Conservation (phyloP, 1,140 invertebrate genomes). For the Papilio polytes region DNA sequence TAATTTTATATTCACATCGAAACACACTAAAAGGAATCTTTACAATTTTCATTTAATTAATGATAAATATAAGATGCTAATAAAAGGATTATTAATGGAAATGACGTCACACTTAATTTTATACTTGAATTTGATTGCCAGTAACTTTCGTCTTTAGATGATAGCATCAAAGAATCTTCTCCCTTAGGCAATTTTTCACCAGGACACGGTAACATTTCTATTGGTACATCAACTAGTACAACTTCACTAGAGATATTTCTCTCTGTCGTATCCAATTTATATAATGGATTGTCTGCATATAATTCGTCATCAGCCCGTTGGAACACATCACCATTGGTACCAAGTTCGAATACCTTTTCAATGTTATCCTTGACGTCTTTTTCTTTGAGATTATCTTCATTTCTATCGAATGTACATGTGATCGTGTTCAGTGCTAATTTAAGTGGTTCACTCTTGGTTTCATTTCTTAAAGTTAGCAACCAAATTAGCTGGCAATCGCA, state of each 20-base stretch:
- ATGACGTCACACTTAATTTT: conserved; percentile 53
- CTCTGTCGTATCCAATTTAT: conserved; percentile 62
- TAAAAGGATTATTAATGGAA: conserved; percentile 51
- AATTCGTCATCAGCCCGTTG: conserved; percentile 61
- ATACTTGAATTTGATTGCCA: conserved; percentile 63
- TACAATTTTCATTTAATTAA: neutral
- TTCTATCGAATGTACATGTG: conserved; percentile 58
- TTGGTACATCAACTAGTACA: conserved; percentile 58
- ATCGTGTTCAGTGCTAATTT: conserved; percentile 69
- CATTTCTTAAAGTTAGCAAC: conserved; percentile 89
- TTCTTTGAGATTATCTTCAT: conserved; percentile 34
- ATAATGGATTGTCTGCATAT: conserved; percentile 55
- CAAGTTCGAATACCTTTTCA: conserved; percentile 56
- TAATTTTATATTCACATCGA: conserved; percentile 25
- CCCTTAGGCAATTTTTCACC: conserved; percentile 61
- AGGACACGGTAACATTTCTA: conserved; percentile 63
- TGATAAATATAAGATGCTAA: conserved; percentile 35
- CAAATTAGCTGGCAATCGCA: conserved; percentile 91
- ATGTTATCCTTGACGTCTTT: conserved; percentile 46
- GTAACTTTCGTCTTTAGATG: conserved; percentile 73
- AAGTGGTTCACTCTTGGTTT: conserved; percentile 87
- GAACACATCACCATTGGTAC: conserved; percentile 52
- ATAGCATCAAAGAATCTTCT: conserved; percentile 77
- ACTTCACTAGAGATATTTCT: conserved; percentile 60
- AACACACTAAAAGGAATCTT: conserved; percentile 30